phyloP scores from a whole-genome alignment of 1,140 invertebrate species.

The Leptopilina boulardi region DNA sequence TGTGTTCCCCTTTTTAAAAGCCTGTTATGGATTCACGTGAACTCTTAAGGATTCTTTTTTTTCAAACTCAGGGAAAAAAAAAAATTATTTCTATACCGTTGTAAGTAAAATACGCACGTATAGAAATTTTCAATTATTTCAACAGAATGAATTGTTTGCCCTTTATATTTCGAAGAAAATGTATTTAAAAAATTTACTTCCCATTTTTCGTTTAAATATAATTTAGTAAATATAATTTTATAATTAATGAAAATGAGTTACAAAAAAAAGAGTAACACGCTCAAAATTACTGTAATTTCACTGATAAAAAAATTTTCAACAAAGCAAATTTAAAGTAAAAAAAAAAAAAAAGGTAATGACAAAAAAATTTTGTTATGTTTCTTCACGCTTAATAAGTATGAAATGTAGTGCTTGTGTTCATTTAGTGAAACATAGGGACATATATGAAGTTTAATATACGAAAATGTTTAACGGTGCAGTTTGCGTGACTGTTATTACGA shows the following conservation, averaged over 20 bases:
- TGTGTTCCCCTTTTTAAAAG: conserved; percentile 2
- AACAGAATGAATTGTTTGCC: background rate
- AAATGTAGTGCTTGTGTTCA: background rate
- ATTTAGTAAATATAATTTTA: no score
- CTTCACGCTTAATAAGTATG: conserved; percentile 5
- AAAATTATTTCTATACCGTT: background rate
- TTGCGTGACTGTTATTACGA: conserved; percentile 26
- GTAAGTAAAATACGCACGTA: background rate
- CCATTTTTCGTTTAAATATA: no score
- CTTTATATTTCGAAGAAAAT: no score
- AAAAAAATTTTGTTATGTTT: background rate
- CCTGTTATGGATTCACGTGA: conserved; percentile 4
- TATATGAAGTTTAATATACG: conserved; percentile 16
- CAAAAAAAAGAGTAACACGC: no score
- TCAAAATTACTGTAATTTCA: no score
- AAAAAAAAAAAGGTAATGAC: background rate
- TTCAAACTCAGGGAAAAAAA: background rate
- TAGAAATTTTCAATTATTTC: background rate
- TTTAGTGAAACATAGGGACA: conserved; percentile 12
- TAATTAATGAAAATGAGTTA: no score
- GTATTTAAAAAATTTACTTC: no score
- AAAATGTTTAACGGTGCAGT: conserved; percentile 23
- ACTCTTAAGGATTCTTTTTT: conserved; percentile 10
- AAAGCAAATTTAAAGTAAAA: background rate
- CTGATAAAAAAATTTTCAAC: background rate